Percentiles rank a stretch among this genome's conserved stretches.
Evolutionary conservation across 2,888 invertebrate species (phyloP).

Genomic region (Saturnia japonica): DNA sequence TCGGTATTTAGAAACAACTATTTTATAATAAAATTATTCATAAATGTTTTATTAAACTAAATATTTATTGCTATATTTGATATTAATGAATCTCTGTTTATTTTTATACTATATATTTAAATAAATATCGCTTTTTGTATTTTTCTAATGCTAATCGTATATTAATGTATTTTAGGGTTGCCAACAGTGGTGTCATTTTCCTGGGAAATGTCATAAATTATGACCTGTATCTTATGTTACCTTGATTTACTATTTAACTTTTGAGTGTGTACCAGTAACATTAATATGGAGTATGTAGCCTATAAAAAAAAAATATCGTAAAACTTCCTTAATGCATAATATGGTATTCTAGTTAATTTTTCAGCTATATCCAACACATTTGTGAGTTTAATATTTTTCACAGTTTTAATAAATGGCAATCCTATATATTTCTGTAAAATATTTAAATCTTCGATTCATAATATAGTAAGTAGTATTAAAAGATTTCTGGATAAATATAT

Average conservation of each 20-base stretch:
- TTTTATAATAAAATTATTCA: conserved; percentile 4
- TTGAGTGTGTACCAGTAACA: too few relatives aligned
- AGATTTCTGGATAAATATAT: neutral
- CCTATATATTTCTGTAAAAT: conserved; percentile 2
- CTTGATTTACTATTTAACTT: neutral
- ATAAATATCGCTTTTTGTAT: conserved; percentile 34
- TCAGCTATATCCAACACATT: neutral
- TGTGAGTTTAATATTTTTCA: neutral
- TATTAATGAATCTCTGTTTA: conserved; percentile 38
- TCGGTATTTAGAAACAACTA: neutral
- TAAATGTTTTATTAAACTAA: neutral
- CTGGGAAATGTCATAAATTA: neutral
- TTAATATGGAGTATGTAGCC: neutral
- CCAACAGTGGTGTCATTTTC: neutral
- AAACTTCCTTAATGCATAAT: neutral
- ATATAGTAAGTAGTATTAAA: neutral
- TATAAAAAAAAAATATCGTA: neutral
- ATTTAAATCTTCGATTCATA: neutral
- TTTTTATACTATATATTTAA: conserved; percentile 38
- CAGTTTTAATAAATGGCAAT: neutral
- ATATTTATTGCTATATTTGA: neutral
- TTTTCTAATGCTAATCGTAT: conserved; percentile 18
- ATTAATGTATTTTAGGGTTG: conserved; percentile 2
- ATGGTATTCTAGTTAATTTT: neutral
- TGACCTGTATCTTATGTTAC: neutral